A percentile compares a stretch with the other conserved stretches of the same genome.
Conservation (phyloP, 2,888 invertebrate genomes). For the Phorcus lineatus region DNA sequence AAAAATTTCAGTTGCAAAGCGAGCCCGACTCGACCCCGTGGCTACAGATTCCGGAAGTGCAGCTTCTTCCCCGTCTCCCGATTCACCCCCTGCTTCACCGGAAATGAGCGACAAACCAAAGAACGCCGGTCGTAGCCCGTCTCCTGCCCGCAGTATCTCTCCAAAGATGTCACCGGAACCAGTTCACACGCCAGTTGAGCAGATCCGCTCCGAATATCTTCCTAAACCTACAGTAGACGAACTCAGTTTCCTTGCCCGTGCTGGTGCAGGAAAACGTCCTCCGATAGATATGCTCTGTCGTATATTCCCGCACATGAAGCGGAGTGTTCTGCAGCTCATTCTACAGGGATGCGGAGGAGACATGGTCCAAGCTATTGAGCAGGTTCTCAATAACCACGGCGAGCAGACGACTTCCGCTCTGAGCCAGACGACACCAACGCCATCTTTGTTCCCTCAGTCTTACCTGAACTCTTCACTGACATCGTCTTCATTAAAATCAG, state of each 20-base stretch:
- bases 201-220: background rate
- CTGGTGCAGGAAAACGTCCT: slow-evolving; percentile 42
- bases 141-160: slow-evolving; percentile 11
- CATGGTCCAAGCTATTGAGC: slow-evolving; percentile 93
- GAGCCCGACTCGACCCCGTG: slow-evolving; percentile 44
- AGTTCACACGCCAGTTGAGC: background rate
- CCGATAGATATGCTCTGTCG: slow-evolving; percentile 90
- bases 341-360: slow-evolving; percentile 91
- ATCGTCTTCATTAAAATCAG: slow-evolving; percentile 64
- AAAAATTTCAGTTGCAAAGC: slow-evolving; percentile 49
- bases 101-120: background rate
- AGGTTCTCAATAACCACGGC: slow-evolving; percentile 79
- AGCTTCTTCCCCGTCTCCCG: slow-evolving; percentile 46
- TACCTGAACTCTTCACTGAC: slow-evolving; percentile 48
- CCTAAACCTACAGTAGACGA: slow-evolving; percentile 27
- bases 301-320: slow-evolving; percentile 91
- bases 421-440: slow-evolving; percentile 14
- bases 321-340: slow-evolving; percentile 89
- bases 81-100: slow-evolving; percentile 16
- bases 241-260: slow-evolving; percentile 22
- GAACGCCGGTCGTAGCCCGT: background rate
- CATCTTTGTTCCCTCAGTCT: slow-evolving; percentile 34
- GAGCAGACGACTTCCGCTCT: slow-evolving; percentile 43
- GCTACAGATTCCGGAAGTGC: slow-evolving; percentile 41
- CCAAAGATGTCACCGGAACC: slow-evolving; percentile 30